A percentile compares a stretch with the other conserved stretches of the same genome.
These are phyloP conservation scores for Onthophagus sagittarius DNA, from an alignment of 2,888 invertebrate genomes.

Conservation along the genomic window DNA sequence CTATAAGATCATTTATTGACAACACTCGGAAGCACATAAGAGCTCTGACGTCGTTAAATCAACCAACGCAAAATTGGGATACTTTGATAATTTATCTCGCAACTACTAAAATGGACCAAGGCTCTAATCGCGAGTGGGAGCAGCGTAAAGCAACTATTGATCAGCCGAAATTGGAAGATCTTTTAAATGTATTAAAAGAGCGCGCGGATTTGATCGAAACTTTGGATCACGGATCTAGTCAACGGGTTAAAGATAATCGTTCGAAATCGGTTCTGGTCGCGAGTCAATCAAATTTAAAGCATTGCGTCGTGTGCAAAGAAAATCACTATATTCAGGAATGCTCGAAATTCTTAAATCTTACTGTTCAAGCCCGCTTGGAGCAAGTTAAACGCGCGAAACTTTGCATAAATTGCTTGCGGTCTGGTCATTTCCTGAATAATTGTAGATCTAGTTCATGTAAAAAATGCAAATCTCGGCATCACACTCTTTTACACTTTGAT, in stretches of 20 bases:
- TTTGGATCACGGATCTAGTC: too few species aligned
- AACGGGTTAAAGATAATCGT: too few species aligned
- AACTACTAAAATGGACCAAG: constrained; percentile 13
- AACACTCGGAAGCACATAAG: constrained; percentile 13
- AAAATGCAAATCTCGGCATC: background rate
- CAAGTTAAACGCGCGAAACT: background rate
- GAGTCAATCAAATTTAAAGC: background rate
- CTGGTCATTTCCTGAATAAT: background rate
- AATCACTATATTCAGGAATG: background rate
- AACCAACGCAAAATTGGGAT: constrained; percentile 16
- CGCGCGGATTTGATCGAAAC: constrained; percentile 15
- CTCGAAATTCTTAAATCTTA: background rate
- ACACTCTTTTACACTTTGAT: constrained; percentile 4
- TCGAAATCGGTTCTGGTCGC: background rate
- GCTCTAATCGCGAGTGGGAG: constrained; percentile 16
- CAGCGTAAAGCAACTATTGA: constrained; percentile 2
- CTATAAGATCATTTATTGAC: constrained; percentile 14
- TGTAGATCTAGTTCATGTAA: constrained; percentile 4
- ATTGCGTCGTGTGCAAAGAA: background rate
- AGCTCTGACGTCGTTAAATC: constrained; percentile 11
- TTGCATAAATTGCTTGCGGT: background rate
- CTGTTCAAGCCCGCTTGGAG: background rate
- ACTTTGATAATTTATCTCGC: constrained; percentile 15
- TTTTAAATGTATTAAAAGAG: constrained; percentile 12
- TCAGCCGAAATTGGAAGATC: background rate